Percentiles rank a stretch among this genome's conserved stretches.
Conservation (phyloP, 2,888 invertebrate species). For the Mythimna pallens region DNA sequence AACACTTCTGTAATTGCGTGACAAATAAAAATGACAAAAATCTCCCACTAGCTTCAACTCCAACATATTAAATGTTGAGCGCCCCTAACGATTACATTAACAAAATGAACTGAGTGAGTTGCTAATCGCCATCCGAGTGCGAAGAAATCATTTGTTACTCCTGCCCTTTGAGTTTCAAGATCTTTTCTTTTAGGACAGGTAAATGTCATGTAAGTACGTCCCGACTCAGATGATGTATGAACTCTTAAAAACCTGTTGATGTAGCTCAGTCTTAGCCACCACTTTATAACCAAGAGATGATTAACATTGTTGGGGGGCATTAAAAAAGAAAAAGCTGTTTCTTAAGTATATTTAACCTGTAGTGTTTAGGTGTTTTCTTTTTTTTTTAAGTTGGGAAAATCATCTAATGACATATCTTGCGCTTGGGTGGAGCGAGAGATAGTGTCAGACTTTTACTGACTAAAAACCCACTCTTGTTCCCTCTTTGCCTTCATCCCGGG, state of each 20-base stretch:
- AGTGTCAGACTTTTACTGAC: too few relatives aligned
- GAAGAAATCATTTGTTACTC: slow-evolving; percentile 45
- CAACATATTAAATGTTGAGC: slow-evolving; percentile 22
- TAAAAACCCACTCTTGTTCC: too few relatives aligned
- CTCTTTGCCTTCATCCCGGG: too few relatives aligned
- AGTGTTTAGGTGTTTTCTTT: too few relatives aligned
- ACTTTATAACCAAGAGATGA: not conserved
- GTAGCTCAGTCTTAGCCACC: not conserved
- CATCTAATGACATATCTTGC: too few relatives aligned
- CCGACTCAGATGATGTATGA: not conserved
- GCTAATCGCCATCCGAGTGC: slow-evolving; percentile 40
- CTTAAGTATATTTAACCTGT: too few relatives aligned
- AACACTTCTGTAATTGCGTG: not conserved
- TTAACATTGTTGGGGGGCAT: not conserved
- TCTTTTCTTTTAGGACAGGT: slow-evolving; percentile 27
- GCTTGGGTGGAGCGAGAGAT: too few relatives aligned
- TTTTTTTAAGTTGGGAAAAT: too few relatives aligned
- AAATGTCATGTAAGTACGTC: slow-evolving; percentile 4
- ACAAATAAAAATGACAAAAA: not conserved
- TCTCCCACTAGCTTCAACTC: slow-evolving; percentile 8
- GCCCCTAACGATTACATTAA: slow-evolving; percentile 46
- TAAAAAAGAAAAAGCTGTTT: too few relatives aligned
- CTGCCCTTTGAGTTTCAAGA: slow-evolving; percentile 12
- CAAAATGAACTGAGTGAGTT: slow-evolving; percentile 50
- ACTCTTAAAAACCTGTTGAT: not conserved